Base-by-base conservation (phyloP, 2,888 invertebrate species). In the Drosophila algonquin region DNA sequence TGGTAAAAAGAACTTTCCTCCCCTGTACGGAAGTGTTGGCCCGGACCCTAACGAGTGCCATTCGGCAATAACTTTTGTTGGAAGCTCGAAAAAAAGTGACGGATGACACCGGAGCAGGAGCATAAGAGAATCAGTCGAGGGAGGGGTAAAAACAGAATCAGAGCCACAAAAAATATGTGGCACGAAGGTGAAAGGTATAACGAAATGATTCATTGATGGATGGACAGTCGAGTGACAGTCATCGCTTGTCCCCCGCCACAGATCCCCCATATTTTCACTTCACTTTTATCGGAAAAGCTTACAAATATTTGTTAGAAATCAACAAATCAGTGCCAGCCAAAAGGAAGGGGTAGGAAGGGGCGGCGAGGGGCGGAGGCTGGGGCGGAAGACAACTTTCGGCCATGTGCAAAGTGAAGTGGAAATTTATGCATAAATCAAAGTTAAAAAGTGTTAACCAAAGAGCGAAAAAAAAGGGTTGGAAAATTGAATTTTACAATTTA, bases 381-480 rank as follows among this genome's bases (percentile, higher is more conserved):
- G 70, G 21, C 21, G 21, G 21, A 2, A 21, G 21, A 21, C 5
- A 82, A 67, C 70, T 71, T 63, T 54, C 40, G 64, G 72, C 58
- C 54, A 64, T 57, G 70, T 74, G 76, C 68, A 69, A 87, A 87
- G 70, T 87, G 83, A 87, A 80, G 80, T 82, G 86, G 71, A 87
- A 87, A 80, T 87, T 89, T 83, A 67, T 84, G 89, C 79, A 86
- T 86, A 86, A 86, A 87, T 86, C 86, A 86, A 82, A 82, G 86
- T 76, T 87, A 81, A 87, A 87, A 87, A 86, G 89, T 87, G 86
- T 86, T 86, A 88, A 87, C 89, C 40, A 40, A 14, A n/a, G 40
- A 24, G 8, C 56, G 73, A 57, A 21, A 62, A 80, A 76, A 80
- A 77, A 79, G 80, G 78, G 81, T 75, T 67, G 74, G 72, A 72